Percentiles rank a stretch among this genome's conserved stretches.
These are phyloP conservation scores for Colius striatus DNA, from an alignment of 2,113 vertebrate species.

Conservation along the genomic window DNA sequence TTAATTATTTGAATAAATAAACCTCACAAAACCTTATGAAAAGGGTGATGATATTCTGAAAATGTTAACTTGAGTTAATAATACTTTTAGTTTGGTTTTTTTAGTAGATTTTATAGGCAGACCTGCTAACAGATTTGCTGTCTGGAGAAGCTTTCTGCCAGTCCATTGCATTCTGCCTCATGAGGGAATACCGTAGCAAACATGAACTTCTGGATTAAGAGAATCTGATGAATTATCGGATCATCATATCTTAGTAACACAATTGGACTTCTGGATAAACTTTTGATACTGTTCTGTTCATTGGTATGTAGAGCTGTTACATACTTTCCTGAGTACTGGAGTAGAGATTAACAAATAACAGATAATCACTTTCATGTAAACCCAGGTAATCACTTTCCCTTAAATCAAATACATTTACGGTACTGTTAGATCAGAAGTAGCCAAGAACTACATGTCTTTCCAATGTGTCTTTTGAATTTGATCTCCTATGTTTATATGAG, in stretches of 20 bases:
- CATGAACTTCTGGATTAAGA: background rate
- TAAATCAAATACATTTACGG: accelerated
- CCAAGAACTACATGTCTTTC: background rate
- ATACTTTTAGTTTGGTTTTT: accelerated
- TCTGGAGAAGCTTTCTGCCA: background rate
- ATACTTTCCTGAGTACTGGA: background rate
- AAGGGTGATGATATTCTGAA: background rate
- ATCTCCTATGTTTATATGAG: background rate
- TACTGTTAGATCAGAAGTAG: background rate
- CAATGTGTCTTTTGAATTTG: background rate
- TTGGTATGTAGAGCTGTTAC: background rate
- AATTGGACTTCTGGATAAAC: background rate
- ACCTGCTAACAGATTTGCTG: background rate
- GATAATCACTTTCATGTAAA: background rate
- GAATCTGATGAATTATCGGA: background rate
- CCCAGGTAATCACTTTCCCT: background rate
- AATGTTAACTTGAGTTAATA: background rate
- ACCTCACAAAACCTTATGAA: background rate
- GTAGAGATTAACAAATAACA: background rate
- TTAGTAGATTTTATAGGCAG: background rate
- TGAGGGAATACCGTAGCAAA: background rate
- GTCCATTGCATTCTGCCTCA: background rate
- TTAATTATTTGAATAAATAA: background rate
- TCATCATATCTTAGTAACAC: background rate
- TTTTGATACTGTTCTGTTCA: background rate